Evolutionary conservation across 2,113 vertebrate genomes (phyloP), one percentile per base, ranked within the genome.

Genomic region (Platichthys flesus): DNA sequence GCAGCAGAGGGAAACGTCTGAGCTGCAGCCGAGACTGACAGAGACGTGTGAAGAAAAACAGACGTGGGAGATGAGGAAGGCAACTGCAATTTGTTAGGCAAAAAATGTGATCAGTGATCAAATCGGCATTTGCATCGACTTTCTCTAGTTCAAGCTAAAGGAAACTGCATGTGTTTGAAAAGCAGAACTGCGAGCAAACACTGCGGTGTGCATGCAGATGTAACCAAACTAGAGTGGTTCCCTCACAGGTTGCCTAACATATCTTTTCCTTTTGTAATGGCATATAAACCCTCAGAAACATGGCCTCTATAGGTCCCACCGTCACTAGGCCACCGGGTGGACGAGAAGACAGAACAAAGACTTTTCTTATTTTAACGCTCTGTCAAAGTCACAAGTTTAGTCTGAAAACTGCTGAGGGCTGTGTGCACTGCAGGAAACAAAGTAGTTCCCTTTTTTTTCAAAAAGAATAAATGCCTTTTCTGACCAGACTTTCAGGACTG

Each of bases 331-430:
- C 49, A 51, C 49, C 20, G 45, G 24, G 21, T 24, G 9, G 45
- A 40, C 58, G 13, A 76, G 18, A 23, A 14, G 13, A 20, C 16
- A 35, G 2, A 52, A 26, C 52, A 28, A 55, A 6, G 9, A 4
- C 9, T 21, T 37, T 62, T 54, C 47, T 12, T 59, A 31, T 55
- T 60, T 55, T 54, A 10, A 67, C 42, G 47, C 58, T 79, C 40
- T 68, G 66, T 73, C 66, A 73, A 6, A 26, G 60, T 85, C 20
- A 61, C n/a, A 74, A 2, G 18, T 77, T 61, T 49, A 13, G 49
- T 15, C 71, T 63, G 20, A 59, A 20, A 71, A 47, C 47, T 72
- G 24, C 16, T 24, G 24, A 42, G 24, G 21, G 59, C 26, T 13
- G 26, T 58, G 15, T 49, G 45, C 26, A 24, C 23, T 52, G 10